A percentile compares a stretch with the other conserved stretches of the same genome.
Evolutionary conservation across 2,113 vertebrate genomes (phyloP).

Genomic region (Plotosus lineatus): DNA sequence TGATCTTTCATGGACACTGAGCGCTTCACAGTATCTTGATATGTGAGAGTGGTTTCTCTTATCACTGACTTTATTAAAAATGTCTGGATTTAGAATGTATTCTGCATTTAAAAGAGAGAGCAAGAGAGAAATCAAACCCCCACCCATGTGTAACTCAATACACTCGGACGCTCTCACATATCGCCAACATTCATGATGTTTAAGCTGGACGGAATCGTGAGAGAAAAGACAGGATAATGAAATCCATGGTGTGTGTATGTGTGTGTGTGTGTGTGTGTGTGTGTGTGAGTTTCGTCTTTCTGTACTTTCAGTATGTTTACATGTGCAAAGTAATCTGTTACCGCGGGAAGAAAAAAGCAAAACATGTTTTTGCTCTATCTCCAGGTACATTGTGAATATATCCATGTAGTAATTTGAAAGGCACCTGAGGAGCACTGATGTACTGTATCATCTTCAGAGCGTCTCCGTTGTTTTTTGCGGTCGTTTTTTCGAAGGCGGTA

Average conservation of each 20-base stretch:
- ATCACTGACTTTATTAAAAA: slow-evolving; percentile 9
- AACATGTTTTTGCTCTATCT: neutral
- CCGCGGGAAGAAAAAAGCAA: neutral
- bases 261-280: slow-evolving; percentile 20
- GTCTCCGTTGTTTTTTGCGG: neutral
- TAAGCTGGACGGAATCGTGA: neutral
- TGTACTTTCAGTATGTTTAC: slow-evolving; percentile 13
- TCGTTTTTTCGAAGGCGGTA: neutral
- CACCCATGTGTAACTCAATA: neutral
- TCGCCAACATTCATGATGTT: slow-evolving; percentile 17
- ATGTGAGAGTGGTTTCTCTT: slow-evolving; percentile 44
- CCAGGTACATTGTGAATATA: neutral
- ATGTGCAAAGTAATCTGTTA: neutral
- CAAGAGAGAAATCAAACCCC: neutral
- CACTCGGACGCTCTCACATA: slow-evolving; percentile 41
- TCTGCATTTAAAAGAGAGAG: neutral
- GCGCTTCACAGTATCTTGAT: slow-evolving; percentile 12
- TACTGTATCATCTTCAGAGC: neutral
- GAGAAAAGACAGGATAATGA: slow-evolving; percentile 1
- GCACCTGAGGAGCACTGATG: neutral
- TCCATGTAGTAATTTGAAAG: neutral
- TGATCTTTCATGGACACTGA: slow-evolving; percentile 15
- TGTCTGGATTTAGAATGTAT: slow-evolving; percentile 19
- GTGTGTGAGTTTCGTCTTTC: neutral
- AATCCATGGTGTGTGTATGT: slow-evolving; percentile 11